Percentiles rank a stretch among this genome's conserved stretches.
phyloP scores from a whole-genome alignment of 2,113 vertebrate genomes.

The Oenanthe oenanthe region DNA sequence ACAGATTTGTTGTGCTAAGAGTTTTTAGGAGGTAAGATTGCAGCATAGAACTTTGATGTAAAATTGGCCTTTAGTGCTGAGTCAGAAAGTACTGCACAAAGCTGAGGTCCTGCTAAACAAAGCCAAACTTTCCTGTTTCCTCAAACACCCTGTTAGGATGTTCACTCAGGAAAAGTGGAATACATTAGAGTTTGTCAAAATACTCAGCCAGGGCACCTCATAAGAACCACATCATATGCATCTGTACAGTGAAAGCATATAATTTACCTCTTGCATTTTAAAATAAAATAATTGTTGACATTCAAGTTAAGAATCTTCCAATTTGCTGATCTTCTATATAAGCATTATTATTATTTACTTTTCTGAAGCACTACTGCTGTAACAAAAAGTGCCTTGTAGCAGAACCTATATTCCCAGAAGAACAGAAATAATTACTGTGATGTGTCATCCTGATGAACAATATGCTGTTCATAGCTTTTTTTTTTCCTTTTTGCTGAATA shows the following conservation, averaged over 20 bases:
- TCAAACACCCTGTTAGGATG: background rate
- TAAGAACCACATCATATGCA: background rate
- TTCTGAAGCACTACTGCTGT: background rate
- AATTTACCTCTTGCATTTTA: background rate
- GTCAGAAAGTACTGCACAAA: background rate
- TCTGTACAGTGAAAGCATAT: background rate
- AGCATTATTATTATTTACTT: background rate
- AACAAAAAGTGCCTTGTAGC: conserved; percentile 14
- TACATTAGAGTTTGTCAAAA: background rate
- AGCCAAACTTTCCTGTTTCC: background rate
- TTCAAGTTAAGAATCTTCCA: background rate
- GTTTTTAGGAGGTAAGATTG: background rate
- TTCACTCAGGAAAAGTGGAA: background rate
- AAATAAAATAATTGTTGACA: background rate
- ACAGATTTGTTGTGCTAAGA: background rate
- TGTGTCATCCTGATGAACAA: conserved; percentile 50
- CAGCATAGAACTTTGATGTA: background rate
- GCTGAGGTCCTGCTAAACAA: background rate
- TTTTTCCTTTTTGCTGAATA: conserved; percentile 41
- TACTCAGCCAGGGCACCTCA: background rate
- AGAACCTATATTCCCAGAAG: conserved; percentile 43
- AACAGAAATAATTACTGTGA: conserved; percentile 35
- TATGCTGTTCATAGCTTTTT: conserved; percentile 1
- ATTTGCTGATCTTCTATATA: background rate
- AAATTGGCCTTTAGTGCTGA: background rate